These are phyloP conservation scores for Kryptolebias ocellatus DNA, from an alignment of 2,797 vertebrate genomes.

Conservation along the genomic window DNA sequence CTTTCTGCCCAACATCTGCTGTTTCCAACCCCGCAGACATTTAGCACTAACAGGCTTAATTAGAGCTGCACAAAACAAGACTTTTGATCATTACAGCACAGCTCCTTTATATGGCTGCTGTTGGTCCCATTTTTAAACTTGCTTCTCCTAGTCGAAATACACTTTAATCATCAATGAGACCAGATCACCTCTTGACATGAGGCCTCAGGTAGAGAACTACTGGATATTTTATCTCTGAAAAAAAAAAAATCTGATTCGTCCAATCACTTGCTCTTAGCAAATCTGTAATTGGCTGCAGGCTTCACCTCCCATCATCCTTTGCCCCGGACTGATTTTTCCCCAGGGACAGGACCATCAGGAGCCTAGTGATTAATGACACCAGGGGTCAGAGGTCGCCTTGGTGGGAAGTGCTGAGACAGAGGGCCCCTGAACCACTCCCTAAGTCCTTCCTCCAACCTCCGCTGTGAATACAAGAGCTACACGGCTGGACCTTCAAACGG, in stretches of 20 bases:
- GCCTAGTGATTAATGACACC: constrained; percentile 93
- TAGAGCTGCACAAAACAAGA: constrained; percentile 52
- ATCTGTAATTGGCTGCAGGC: constrained; percentile 81
- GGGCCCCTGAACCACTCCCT: constrained; percentile 75
- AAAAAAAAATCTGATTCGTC: constrained; percentile 69
- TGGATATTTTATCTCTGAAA: constrained; percentile 56
- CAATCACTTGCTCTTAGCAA: constrained; percentile 57
- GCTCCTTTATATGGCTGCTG: constrained; percentile 3
- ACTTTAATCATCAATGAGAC: constrained; percentile 3
- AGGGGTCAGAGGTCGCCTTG: constrained; percentile 89
- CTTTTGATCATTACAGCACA: constrained; percentile 61
- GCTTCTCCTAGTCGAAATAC: neutral
- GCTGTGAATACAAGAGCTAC: constrained; percentile 50
- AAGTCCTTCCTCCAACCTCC: constrained; percentile 82
- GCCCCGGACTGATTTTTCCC: constrained; percentile 83
- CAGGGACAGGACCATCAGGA: constrained; percentile 94
- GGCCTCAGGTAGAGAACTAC: constrained; percentile 39
- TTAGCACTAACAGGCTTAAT: constrained; percentile 73
- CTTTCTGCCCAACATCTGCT: constrained; percentile 74
- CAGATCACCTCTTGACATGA: constrained; percentile 9
- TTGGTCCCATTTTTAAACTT: constrained; percentile 1
- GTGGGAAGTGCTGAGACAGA: constrained; percentile 88
- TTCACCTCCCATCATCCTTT: constrained; percentile 85
- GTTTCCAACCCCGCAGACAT: constrained; percentile 68
- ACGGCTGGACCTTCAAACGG: constrained; percentile 49